Conservation (phyloP, 2,797 vertebrate genomes). For the Urophycis tenuis region DNA sequence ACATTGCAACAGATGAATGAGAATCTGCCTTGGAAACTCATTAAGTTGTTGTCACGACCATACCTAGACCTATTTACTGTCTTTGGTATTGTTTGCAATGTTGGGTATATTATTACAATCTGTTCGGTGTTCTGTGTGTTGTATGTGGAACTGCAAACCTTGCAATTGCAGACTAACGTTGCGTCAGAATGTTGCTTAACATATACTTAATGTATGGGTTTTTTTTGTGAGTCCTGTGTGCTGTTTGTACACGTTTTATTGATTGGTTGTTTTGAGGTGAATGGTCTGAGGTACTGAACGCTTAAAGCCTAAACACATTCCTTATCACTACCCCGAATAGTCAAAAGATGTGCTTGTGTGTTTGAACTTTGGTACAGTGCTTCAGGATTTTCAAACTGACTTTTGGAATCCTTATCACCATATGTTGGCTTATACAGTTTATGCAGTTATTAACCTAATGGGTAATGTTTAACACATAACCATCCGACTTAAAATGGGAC, state of each 20-base stretch:
- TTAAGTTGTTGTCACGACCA: background rate
- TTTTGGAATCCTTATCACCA: slow-evolving; percentile 50
- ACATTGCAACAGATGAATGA: background rate
- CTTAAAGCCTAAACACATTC: background rate
- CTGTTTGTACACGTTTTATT: background rate
- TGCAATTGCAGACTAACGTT: no score
- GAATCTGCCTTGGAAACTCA: background rate
- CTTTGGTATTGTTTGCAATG: background rate
- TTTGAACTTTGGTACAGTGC: slow-evolving; percentile 59
- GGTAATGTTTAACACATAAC: slow-evolving; percentile 32
- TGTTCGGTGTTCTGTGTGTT: background rate
- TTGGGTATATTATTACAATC: background rate
- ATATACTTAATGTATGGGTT: background rate
- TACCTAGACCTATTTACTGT: background rate
- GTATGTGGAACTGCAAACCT: no score
- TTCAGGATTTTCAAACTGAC: slow-evolving; percentile 40
- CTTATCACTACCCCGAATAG: slow-evolving; percentile 36
- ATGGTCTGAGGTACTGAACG: background rate
- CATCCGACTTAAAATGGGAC: background rate
- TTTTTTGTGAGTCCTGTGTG: background rate
- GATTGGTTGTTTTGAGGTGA: background rate
- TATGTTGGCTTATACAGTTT: slow-evolving; percentile 31
- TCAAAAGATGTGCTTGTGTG: slow-evolving; percentile 21
- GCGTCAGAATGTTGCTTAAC: background rate
- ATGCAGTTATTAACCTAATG: slow-evolving; percentile 46